Base-by-base conservation (phyloP, 2,888 invertebrate genomes). In the Eupithecia subumbrata region DNA sequence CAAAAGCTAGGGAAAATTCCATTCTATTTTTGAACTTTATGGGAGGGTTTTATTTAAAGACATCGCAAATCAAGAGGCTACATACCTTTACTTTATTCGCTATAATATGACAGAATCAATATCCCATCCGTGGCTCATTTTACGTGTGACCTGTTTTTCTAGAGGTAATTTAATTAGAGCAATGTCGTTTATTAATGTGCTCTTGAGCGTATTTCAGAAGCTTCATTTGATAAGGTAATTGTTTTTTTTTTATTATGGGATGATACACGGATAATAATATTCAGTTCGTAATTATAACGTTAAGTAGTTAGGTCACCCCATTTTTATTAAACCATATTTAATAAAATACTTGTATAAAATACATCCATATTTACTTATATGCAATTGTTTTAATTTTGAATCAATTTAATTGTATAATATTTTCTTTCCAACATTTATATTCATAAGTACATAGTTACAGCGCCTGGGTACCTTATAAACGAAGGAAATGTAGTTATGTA, bases 121-220 rank as follows among this genome's bases (percentile, higher is more conserved):
- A 30, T 69, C 18, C 45, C 52, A 68, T 75, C 64, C 69, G 70
- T 69, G 72, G 73, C 72, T 74, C 66, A 52, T 71, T 71, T 79
- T 73, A 75, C 76, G 76, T 76, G 71, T 76, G 81, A 80, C 79
- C 76, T 78, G 73, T 18, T 73, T 52, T 18, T 68, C 25, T 63
- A 11, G 37, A 69, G 63, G 45, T 37, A 34, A 69, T 30, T 40
- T 48, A 71, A 76, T 66, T 48, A 73, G 68, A 71, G 37, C 63
- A 37, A 63, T 52, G 70, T 30, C 73, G 66, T 68, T 73, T 69
- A 74, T 74, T 69, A n/a, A n/a, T n/a, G 45, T 72, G 18, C 73
- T 71, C 71, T 11, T 43, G 67, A 68, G 69, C 48, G 37, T 73
- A 71, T 67, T 56, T 60, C 22, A 37, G 68, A 71, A 74, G 71